These are phyloP conservation scores for Chrysolina americana DNA, from an alignment of 2,888 invertebrate genomes.

Conservation along the genomic window DNA sequence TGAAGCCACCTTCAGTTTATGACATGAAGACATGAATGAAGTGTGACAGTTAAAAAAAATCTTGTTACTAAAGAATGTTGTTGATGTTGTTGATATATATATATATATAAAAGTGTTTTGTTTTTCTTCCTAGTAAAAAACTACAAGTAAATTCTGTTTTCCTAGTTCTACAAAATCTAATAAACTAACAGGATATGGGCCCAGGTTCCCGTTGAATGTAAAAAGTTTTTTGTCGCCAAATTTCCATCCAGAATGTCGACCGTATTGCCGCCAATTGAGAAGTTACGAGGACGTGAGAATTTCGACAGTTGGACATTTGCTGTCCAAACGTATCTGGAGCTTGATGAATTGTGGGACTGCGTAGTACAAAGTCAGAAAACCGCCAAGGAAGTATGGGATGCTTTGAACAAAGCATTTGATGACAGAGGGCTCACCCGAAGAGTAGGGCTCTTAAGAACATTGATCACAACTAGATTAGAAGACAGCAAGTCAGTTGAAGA, in stretches of 20 bases:
- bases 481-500: constrained; percentile 37
- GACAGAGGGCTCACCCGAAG: constrained; percentile 34
- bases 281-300: constrained; percentile 38
- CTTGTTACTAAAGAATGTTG: too few species aligned
- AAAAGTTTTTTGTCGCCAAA: not conserved
- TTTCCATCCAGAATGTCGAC: constrained; percentile 22
- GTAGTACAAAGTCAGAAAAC: constrained; percentile 26
- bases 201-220: not conserved
- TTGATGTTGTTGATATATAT: too few species aligned
- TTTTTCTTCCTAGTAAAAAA: too few species aligned
- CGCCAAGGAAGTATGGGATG: constrained; percentile 33
- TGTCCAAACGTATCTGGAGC: constrained; percentile 42
- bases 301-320: constrained; percentile 44
- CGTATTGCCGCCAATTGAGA: constrained; percentile 5
- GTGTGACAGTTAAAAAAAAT: too few species aligned
- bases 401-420: constrained; percentile 26
- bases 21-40: too few species aligned
- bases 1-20: too few species aligned
- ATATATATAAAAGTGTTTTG: too few species aligned
- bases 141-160: too few species aligned
- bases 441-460: constrained; percentile 32
- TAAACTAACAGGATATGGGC: not conserved
- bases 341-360: constrained; percentile 44
- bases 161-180: too few species aligned
- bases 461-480: constrained; percentile 38